A percentile compares a stretch with the other conserved stretches of the same genome.
Evolutionary conservation across 1,140 invertebrate species (phyloP).

Genomic region (Drosophila sechellia): DNA sequence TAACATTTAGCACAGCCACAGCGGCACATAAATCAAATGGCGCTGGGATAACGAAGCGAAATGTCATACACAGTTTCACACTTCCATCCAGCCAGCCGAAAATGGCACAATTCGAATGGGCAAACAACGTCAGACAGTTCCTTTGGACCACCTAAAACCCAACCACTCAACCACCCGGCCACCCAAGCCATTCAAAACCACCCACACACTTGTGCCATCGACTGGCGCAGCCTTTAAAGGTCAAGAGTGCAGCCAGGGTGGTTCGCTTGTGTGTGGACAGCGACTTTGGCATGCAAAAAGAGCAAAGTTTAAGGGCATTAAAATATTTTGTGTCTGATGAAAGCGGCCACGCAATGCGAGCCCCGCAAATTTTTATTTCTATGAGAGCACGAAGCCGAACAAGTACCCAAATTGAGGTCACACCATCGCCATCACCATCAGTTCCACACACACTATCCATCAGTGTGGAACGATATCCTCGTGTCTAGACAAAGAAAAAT

Average conservation of each 20-base stretch:
- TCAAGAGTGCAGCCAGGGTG: constrained; percentile 72
- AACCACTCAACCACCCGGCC: constrained; percentile 1
- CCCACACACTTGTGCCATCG: constrained; percentile 38
- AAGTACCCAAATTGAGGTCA: constrained; percentile 55
- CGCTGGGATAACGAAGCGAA: constrained; percentile 54
- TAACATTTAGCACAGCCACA: constrained; percentile 36
- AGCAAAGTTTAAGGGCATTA: constrained; percentile 82
- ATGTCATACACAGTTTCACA: constrained; percentile 72
- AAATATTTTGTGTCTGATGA: constrained; percentile 74
- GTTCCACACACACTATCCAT: neutral
- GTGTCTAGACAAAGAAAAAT: constrained; percentile 18
- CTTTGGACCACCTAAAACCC: constrained; percentile 16
- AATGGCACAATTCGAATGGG: constrained; percentile 22
- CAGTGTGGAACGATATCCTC: constrained; percentile 2
- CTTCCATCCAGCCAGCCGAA: constrained; percentile 40
- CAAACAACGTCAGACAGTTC: constrained; percentile 49
- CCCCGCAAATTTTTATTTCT: constrained; percentile 52
- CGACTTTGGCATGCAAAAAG: constrained; percentile 57
- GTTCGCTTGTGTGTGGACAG: constrained; percentile 40
- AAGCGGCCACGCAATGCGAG: constrained; percentile 68
- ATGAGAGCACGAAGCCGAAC: constrained; percentile 58
- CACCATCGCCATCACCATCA: constrained; percentile 40
- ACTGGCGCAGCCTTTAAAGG: constrained; percentile 68
- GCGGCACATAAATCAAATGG: constrained; percentile 64
- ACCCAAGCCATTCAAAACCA: constrained; percentile 19